Conservation (phyloP, 2,113 vertebrate species). For the Lonchura striata region DNA sequence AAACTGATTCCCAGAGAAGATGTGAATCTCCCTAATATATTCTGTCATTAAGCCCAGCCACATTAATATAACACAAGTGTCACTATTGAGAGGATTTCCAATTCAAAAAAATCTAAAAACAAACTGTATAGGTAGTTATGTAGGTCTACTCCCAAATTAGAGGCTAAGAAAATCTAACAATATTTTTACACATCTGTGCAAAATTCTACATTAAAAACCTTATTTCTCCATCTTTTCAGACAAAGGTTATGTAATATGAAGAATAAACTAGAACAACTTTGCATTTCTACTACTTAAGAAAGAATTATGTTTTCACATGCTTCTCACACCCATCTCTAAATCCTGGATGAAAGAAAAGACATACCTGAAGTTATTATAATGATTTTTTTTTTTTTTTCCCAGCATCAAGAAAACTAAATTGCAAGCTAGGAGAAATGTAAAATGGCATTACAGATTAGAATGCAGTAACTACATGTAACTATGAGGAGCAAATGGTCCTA, state of each 20-base stretch:
- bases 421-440: neutral
- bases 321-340: neutral
- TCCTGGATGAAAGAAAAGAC: neutral
- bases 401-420: neutral
- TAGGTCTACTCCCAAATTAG: neutral
- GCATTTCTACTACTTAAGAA: neutral
- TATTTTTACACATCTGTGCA: neutral
- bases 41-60: neutral
- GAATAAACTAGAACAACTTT: neutral
- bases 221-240: neutral
- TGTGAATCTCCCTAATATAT: neutral
- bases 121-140: neutral
- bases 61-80: neutral
- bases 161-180: neutral
- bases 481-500: neutral
- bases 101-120: neutral
- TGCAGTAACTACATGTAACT: neutral
- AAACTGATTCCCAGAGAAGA: neutral
- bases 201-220: neutral
- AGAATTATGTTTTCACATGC: neutral
- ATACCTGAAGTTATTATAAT: neutral
- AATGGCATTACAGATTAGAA: neutral
- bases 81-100: neutral
- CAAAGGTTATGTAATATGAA: neutral
- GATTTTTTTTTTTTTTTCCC: neutral